Percentiles rank a stretch among this genome's conserved stretches.
phyloP scores from a whole-genome alignment of 2,113 vertebrate species.

The Chaetodon auriga region DNA sequence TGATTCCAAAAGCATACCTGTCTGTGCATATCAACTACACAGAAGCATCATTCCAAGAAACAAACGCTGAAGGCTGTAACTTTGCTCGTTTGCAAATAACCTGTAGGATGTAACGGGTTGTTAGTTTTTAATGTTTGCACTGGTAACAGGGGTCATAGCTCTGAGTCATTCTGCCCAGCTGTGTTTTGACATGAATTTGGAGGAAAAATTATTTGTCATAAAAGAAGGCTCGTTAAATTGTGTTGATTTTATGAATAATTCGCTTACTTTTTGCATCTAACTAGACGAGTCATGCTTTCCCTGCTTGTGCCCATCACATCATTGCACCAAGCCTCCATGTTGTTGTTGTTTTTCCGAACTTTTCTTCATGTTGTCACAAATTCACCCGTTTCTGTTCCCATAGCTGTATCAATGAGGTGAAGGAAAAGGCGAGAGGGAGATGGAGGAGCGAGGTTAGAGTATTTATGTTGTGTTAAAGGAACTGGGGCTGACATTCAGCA shows the following conservation, averaged over 20 bases:
- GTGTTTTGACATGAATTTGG: not conserved
- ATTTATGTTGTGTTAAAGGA: not conserved
- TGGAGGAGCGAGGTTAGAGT: not conserved
- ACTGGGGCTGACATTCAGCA: not conserved
- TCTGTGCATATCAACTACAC: slow-evolving; percentile 66
- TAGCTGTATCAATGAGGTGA: not conserved
- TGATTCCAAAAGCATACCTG: slow-evolving; percentile 69
- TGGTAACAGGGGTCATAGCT: not conserved
- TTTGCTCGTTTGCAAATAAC: slow-evolving; percentile 20
- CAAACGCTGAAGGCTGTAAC: slow-evolving; percentile 21
- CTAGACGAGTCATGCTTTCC: not conserved
- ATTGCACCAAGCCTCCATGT: not conserved
- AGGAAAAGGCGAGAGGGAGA: not conserved
- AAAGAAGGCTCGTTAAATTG: not conserved
- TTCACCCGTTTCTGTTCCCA: not conserved
- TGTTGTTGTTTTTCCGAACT: slow-evolving; percentile 1
- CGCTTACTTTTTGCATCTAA: not conserved
- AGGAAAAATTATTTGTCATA: not conserved
- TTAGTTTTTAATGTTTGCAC: slow-evolving; percentile 9
- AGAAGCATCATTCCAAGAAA: slow-evolving; percentile 33
- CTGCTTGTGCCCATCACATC: not conserved
- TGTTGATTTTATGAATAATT: not conserved
- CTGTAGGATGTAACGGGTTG: slow-evolving; percentile 22
- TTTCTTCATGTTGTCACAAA: not conserved
- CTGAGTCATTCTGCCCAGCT: not conserved